Evolutionary conservation across 2,888 invertebrate species (phyloP).

Genomic region (Tipula confusa): DNA sequence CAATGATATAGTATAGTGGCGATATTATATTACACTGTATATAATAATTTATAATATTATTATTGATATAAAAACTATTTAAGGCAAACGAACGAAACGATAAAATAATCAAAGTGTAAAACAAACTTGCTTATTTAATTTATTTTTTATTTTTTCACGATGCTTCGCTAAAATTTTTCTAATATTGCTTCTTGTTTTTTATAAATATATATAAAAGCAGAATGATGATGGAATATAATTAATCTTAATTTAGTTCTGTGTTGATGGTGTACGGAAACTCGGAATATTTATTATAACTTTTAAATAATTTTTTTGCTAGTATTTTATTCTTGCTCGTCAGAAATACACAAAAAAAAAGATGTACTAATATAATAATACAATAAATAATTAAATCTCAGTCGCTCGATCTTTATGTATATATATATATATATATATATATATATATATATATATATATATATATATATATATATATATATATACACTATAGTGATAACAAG

Average conservation of each 20-base stretch:
- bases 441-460: too few species aligned
- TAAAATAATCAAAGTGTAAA: not conserved
- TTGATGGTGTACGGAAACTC: not conserved
- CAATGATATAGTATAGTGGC: too few species aligned
- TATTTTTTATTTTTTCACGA: not conserved
- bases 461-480: too few species aligned
- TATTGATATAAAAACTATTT: not conserved
- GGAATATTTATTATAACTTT: not conserved
- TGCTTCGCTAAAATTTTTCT: not conserved
- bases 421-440: too few species aligned
- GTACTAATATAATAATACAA: not conserved
- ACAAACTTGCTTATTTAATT: not conserved
- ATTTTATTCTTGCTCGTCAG: not conserved
- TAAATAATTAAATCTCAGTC: constrained; percentile 25
- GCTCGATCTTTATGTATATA: too few species aligned
- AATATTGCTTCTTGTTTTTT: not conserved
- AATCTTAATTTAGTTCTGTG: constrained; percentile 12
- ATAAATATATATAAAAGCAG: not conserved
- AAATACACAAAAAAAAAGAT: too few species aligned
- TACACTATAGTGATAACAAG: not conserved
- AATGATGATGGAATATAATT: not conserved
- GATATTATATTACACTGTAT: too few species aligned
- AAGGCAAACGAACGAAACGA: not conserved
- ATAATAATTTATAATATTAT: too few species aligned
- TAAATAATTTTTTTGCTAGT: not conserved